Conservation (phyloP, 2,113 vertebrate species). For the Scortum barcoo region DNA sequence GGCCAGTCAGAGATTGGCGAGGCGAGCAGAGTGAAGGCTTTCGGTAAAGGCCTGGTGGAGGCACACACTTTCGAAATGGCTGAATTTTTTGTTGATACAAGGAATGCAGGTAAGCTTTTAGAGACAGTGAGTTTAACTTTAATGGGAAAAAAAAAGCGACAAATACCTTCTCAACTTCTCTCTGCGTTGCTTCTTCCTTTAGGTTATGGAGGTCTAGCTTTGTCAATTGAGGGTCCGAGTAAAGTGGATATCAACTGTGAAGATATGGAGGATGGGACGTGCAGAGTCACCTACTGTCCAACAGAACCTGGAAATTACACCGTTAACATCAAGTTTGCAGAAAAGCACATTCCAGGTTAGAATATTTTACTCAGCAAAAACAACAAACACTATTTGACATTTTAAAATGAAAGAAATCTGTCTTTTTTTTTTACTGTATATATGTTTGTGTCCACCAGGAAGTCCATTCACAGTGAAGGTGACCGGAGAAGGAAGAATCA, state of each 20-base stretch:
- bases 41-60: constrained; percentile 90
- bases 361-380: constrained; percentile 2
- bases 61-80: constrained; percentile 93
- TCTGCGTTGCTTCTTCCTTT: not conserved
- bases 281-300: constrained; percentile 96
- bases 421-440: not conserved
- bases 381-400: accelerated
- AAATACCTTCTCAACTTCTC: not conserved
- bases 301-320: constrained; percentile 96
- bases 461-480: constrained; percentile 98
- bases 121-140: not conserved
- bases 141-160: not conserved
- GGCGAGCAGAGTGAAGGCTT: constrained; percentile 93
- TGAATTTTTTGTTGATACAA: constrained; percentile 96
- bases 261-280: constrained; percentile 95
- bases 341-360: constrained; percentile 94
- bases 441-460: constrained; percentile 80
- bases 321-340: constrained; percentile 97
- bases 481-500: constrained; percentile 95
- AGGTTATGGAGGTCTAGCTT: constrained; percentile 95
- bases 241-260: constrained; percentile 99
- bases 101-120: constrained; percentile 89
- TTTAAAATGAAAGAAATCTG: not conserved
- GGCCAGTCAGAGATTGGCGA: constrained; percentile 95
- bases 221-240: constrained; percentile 97